phyloP scores from a whole-genome alignment of 2,888 invertebrate species.

The Drosophila algonquin region DNA sequence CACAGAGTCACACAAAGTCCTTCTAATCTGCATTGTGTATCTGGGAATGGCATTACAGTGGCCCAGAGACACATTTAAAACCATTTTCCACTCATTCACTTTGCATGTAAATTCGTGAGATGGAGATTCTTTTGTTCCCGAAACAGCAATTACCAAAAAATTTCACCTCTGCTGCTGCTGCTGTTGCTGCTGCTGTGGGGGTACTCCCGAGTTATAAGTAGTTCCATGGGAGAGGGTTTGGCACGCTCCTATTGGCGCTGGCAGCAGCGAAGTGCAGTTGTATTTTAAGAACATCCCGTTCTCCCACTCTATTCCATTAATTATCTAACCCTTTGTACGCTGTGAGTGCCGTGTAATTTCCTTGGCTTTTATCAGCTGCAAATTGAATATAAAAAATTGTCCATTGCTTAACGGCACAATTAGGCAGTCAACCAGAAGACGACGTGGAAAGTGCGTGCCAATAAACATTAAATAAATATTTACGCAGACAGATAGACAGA shows the following conservation, averaged over 20 bases:
- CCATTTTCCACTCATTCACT: constrained; percentile 7
- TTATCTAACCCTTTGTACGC: background rate
- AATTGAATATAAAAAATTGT: constrained; percentile 48
- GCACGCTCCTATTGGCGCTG: background rate
- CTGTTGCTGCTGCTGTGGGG: background rate
- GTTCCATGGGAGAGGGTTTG: background rate
- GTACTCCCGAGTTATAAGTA: background rate
- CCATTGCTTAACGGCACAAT: constrained; percentile 74
- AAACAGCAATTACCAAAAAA: background rate
- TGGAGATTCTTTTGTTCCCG: background rate
- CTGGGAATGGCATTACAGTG: background rate
- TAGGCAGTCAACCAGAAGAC: constrained; percentile 57
- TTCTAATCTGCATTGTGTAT: background rate
- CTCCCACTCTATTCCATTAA: background rate
- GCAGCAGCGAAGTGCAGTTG: too few relatives aligned
- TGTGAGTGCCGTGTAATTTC: constrained; percentile 8
- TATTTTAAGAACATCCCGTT: too few relatives aligned
- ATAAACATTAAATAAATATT: constrained; percentile 80
- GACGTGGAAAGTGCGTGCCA: constrained; percentile 66
- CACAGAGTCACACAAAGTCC: background rate
- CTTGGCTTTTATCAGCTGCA: constrained; percentile 30
- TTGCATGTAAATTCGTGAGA: background rate
- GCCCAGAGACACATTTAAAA: constrained; percentile 32
- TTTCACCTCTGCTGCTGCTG: background rate
- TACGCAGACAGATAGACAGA: constrained; percentile 36